A percentile compares a stretch with the other conserved stretches of the same genome.
Evolutionary conservation across 2,113 vertebrate genomes (phyloP).

Genomic region (Xiphophorus maculatus): DNA sequence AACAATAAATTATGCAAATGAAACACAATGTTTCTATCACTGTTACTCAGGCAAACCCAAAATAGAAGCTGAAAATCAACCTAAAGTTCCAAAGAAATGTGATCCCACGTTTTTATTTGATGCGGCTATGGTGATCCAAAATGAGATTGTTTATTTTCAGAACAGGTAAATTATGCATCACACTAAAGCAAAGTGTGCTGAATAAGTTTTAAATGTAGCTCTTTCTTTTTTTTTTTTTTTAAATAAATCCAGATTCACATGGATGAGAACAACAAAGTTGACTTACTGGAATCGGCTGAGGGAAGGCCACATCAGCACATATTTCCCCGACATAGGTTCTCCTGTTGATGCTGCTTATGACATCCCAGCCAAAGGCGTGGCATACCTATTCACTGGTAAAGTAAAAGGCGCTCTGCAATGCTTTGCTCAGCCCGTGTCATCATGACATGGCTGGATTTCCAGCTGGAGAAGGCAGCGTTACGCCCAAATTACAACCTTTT

Average conservation of each 20-base stretch:
- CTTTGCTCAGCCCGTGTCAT: slow-evolving; percentile 49
- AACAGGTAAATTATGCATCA: slow-evolving; percentile 51
- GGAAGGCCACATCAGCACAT: slow-evolving; percentile 53
- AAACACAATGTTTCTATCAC: background rate
- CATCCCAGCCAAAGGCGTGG: slow-evolving; percentile 66
- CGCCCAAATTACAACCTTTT: slow-evolving; percentile 60
- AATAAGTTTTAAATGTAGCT: background rate
- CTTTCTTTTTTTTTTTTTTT: background rate
- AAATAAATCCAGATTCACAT: slow-evolving; percentile 57
- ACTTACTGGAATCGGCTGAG: slow-evolving; percentile 60
- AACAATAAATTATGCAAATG: background rate
- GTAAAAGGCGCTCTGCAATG: slow-evolving; percentile 55
- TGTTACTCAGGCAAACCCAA: slow-evolving; percentile 58
- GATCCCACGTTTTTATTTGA: slow-evolving; percentile 66
- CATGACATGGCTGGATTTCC: slow-evolving; percentile 62
- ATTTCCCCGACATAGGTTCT: slow-evolving; percentile 60
- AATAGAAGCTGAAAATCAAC: slow-evolving; percentile 16
- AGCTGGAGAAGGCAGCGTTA: slow-evolving; percentile 25
- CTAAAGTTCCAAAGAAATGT: slow-evolving; percentile 57
- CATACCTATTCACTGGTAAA: slow-evolving; percentile 73
- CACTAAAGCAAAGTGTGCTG: background rate
- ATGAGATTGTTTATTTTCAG: slow-evolving; percentile 74
- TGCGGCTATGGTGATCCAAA: slow-evolving; percentile 67
- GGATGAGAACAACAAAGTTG: slow-evolving; percentile 62
- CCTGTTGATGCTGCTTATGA: slow-evolving; percentile 71